Evolutionary conservation across 2,888 invertebrate species (phyloP).

Genomic region (Drosophila colorata): DNA sequence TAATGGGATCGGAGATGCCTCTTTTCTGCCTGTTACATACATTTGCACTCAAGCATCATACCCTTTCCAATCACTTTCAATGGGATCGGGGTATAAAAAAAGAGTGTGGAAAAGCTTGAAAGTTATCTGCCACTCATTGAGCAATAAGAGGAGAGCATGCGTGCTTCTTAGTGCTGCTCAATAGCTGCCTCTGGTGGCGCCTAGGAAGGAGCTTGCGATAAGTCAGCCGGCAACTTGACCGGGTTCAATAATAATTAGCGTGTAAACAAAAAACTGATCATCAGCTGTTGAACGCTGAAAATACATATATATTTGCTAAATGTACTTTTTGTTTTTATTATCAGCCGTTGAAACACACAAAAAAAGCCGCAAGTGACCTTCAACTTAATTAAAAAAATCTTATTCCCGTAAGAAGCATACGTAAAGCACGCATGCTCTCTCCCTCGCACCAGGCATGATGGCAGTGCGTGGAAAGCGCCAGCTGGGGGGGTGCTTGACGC

Average conservation of each 20-base stretch:
- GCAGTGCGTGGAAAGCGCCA: constrained; percentile 40
- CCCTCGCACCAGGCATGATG: constrained; percentile 43
- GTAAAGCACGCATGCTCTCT: constrained; percentile 38
- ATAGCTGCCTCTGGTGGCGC: background rate
- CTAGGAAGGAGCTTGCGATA: constrained; percentile 8
- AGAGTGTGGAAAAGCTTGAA: constrained; percentile 40
- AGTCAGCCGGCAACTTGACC: constrained; percentile 35
- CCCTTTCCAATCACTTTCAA: too few species aligned
- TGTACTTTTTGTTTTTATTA: constrained; percentile 32
- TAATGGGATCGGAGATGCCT: too few species aligned
- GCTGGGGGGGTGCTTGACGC: constrained; percentile 43
- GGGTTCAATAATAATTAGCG: constrained; percentile 26
- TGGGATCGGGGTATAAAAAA: background rate
- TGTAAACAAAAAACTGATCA: constrained; percentile 62
- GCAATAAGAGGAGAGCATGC: too few species aligned
- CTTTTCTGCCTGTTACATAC: too few species aligned
- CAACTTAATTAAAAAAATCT: constrained; percentile 27
- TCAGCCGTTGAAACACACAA: constrained; percentile 19
- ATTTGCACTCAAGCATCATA: too few species aligned
- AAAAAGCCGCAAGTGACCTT: constrained; percentile 33
- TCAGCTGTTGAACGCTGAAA: constrained; percentile 57
- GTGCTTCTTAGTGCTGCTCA: too few species aligned
- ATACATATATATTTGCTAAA: background rate
- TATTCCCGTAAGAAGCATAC: background rate
- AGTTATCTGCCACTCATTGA: constrained; percentile 1